Evolutionary conservation across 2,797 vertebrate genomes (phyloP).

Genomic region (Sebastes reedi): DNA sequence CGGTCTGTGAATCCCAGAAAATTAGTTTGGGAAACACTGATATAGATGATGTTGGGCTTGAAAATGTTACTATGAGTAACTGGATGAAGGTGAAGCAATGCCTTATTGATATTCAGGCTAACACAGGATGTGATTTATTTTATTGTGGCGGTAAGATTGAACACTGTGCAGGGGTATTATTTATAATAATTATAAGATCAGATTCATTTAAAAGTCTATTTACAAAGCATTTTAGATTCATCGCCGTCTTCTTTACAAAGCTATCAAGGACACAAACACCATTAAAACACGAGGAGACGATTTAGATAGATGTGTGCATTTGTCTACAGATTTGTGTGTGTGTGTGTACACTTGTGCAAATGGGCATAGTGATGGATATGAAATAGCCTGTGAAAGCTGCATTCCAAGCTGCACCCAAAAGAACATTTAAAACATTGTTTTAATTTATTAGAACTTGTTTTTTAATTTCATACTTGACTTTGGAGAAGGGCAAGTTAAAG

Average conservation of each 20-base stretch:
- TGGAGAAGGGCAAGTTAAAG: not conserved
- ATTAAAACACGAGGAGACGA: not conserved
- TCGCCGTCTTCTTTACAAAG: not conserved
- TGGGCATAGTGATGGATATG: not conserved
- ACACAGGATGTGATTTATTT: not conserved
- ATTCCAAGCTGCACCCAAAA: not conserved
- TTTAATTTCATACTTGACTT: not conserved
- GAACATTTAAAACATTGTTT: not conserved
- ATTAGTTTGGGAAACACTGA: no score
- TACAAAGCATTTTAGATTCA: not conserved
- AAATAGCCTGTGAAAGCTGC: not conserved
- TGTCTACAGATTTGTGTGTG: not conserved
- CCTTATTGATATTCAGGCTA: not conserved
- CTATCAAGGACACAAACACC: not conserved
- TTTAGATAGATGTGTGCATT: not conserved
- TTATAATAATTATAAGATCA: not conserved
- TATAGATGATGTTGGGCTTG: not conserved
- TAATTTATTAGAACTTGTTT: not conserved
- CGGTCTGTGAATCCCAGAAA: no score
- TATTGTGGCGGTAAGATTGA: not conserved
- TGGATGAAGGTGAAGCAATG: not conserved
- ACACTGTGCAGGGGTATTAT: not conserved
- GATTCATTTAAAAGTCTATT: not conserved
- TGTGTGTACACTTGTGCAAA: not conserved
- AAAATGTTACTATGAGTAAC: not conserved